Evolutionary conservation across 2,797 vertebrate species (phyloP), one percentile per base, ranked within the genome.

Genomic region (Falco concolor): DNA sequence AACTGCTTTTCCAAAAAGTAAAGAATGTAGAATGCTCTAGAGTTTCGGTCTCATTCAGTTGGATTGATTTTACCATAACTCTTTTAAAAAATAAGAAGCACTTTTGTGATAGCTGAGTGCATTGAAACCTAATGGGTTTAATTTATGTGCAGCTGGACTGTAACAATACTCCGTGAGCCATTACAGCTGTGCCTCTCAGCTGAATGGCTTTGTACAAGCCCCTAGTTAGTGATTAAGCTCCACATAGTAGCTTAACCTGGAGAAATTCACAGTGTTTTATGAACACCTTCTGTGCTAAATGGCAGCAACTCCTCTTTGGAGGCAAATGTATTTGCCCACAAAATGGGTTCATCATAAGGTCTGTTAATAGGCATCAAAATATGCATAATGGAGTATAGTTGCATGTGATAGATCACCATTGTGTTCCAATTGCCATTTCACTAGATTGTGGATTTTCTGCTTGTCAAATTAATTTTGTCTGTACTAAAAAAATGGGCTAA

Each of bases 71-170:
- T 82, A 69, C 54, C 50, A 45, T 76, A 85, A 81, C 87, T 78
- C 69, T 50, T 36, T 65, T 68, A n/a, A 84, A 69, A 95, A 92
- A 90, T 84, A 75, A 82, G 88, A 75, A 95, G 45, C 76, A 73
- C 57, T 92, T 88, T 11, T 21, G 61, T 36, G 79, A 78, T 61
- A 75, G 87, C 79, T 56, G 89, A 94, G 82, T 78, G 47, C 47
- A 32, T 50, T 81, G 91, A 65, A 89, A 69, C 69, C 76, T 96
- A 70, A 93, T 93, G 84, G 76, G 42, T 92, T 94, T 94, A 84
- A 93, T 95, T 94, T 92, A 84, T 85, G 65, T 79, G n/a, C 79
- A 96, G 79, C 91, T 94, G 91, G 73, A 76, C 73, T 91, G 69
- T 86, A 76, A 69, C 94, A 91, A 23, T 92, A 68, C 69, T 80